These are phyloP conservation scores for Achlya flavicornis DNA, from an alignment of 2,888 invertebrate genomes.

Conservation along the genomic window DNA sequence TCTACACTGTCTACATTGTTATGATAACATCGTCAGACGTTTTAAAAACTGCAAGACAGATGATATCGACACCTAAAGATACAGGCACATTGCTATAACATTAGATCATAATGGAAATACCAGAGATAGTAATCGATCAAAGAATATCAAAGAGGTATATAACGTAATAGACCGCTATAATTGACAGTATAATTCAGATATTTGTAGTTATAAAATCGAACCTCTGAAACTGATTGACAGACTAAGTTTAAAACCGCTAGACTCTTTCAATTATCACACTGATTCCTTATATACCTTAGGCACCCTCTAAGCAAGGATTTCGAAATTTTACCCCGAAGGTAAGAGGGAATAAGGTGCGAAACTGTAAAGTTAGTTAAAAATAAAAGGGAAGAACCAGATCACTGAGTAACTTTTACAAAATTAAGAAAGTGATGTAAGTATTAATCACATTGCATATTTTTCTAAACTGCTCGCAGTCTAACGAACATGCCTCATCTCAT, in stretches of 20 bases:
- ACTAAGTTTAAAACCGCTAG: too few species aligned
- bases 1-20: conserved; percentile 5
- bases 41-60: conserved; percentile 12
- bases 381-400: too few species aligned
- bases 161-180: background rate
- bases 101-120: conserved; percentile 9
- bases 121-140: background rate
- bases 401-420: too few species aligned
- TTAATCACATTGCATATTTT: too few species aligned
- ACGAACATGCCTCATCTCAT: background rate
- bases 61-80: conserved; percentile 11
- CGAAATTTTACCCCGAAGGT: too few species aligned
- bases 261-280: too few species aligned
- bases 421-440: too few species aligned
- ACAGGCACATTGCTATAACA: conserved; percentile 9
- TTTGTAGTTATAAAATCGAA: background rate
- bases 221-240: too few species aligned
- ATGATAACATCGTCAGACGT: conserved; percentile 10
- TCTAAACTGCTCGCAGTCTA: background rate
- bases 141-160: background rate
- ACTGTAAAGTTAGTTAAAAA: too few species aligned
- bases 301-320: too few species aligned
- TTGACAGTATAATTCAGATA: background rate
- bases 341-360: too few species aligned
- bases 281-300: too few species aligned